Evolutionary conservation across 2,888 invertebrate genomes (phyloP).

Genomic region (Mesorhabditis spiculigera): DNA sequence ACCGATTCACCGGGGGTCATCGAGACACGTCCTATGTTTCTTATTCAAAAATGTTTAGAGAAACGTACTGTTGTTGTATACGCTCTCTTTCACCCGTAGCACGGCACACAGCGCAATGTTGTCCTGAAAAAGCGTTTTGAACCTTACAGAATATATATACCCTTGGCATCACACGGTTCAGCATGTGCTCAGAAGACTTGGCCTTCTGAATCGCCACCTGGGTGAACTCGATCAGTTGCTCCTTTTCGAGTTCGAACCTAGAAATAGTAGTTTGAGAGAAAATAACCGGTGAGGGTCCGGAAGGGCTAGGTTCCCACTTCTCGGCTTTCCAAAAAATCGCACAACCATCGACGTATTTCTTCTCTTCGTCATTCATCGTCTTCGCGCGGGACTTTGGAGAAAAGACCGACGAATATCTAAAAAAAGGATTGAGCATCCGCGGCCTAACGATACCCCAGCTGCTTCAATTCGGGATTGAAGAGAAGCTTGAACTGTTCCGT

Average conservation of each 20-base stretch:
- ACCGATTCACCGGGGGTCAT: constrained; percentile 63
- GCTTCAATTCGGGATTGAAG: constrained; percentile 89
- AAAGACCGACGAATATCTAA: constrained; percentile 16
- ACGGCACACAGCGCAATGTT: constrained; percentile 95
- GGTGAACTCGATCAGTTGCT: constrained; percentile 82
- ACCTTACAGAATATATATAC: neutral
- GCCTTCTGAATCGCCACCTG: constrained; percentile 97
- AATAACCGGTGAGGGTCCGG: neutral
- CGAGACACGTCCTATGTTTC: constrained; percentile 11
- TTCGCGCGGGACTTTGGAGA: constrained; percentile 93
- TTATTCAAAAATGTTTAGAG: neutral
- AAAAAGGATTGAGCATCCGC: neutral
- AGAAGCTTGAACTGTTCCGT: constrained; percentile 97
- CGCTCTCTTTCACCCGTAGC: constrained; percentile 86
- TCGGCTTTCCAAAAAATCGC: constrained; percentile 82
- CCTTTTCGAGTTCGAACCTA: constrained; percentile 89
- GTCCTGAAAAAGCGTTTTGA: constrained; percentile 71
- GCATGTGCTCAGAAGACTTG: constrained; percentile 84
- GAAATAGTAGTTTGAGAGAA: constrained; percentile 16
- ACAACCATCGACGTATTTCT: constrained; percentile 97
- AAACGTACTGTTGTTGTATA: constrained; percentile 78
- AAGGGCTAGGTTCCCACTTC: constrained; percentile 58
- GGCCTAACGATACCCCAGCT: constrained; percentile 66
- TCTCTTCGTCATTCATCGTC: constrained; percentile 92
- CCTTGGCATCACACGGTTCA: constrained; percentile 34